Evolutionary conservation across 2,888 invertebrate genomes (phyloP).

Genomic region (Galerucella pusilla): DNA sequence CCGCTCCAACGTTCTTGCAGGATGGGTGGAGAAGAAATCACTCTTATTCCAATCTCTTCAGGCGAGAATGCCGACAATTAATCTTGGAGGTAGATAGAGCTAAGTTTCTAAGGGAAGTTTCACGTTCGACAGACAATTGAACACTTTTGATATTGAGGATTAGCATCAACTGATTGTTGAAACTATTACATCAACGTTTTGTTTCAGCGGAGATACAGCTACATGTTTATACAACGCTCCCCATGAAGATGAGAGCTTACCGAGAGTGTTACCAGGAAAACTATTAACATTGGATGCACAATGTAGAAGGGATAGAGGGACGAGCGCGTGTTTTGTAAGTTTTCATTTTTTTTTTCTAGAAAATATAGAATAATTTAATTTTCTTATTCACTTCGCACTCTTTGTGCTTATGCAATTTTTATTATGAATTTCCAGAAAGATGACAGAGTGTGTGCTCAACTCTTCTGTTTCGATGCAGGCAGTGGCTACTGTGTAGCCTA

Average conservation of each 20-base stretch:
- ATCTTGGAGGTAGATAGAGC: background rate
- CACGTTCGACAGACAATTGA: background rate
- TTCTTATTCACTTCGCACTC: background rate
- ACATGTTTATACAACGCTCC: constrained; percentile 94
- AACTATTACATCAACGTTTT: constrained; percentile 2
- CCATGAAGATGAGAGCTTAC: constrained; percentile 91
- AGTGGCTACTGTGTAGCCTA: constrained; percentile 97
- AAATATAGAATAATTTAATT: too few relatives aligned
- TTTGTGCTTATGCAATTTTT: background rate
- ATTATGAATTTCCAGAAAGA: constrained; percentile 79
- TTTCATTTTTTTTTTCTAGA: background rate
- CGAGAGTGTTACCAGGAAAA: constrained; percentile 89
- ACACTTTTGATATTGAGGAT: constrained; percentile 18
- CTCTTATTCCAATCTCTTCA: background rate
- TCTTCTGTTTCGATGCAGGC: constrained; percentile 94
- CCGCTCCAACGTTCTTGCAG: too few relatives aligned
- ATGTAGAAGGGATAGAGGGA: constrained; percentile 92
- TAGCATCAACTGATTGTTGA: constrained; percentile 10
- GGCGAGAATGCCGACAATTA: background rate
- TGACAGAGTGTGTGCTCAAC: constrained; percentile 92
- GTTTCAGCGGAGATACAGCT: constrained; percentile 89
- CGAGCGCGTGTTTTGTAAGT: constrained; percentile 82
- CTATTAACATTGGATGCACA: constrained; percentile 91
- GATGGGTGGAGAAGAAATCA: background rate
- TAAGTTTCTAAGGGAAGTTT: constrained; percentile 8